Conservation (phyloP, 2,113 vertebrate genomes). For the Actenoides lindsayi region DNA sequence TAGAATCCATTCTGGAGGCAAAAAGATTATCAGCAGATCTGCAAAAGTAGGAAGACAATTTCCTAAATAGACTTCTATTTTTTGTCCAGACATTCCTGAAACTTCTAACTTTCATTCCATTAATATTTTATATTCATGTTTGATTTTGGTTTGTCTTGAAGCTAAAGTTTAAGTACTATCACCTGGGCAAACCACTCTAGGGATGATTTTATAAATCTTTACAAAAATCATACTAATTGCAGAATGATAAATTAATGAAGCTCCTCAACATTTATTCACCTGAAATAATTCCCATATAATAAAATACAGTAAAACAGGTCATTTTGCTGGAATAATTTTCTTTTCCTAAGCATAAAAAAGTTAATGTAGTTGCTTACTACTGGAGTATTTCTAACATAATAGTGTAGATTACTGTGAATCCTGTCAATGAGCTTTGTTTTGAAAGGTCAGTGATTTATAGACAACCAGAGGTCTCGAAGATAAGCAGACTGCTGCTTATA, state of each 20-base stretch:
- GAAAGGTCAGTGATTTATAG: background rate
- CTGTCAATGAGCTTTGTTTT: background rate
- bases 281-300: constrained; percentile 3
- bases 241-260: background rate
- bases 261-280: background rate
- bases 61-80: background rate
- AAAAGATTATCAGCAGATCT: background rate
- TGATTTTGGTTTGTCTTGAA: background rate
- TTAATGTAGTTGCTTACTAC: background rate
- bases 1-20: background rate
- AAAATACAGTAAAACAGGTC: background rate
- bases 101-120: background rate
- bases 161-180: background rate
- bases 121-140: background rate
- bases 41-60: background rate
- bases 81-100: background rate
- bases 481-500: background rate
- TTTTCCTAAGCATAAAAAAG: background rate
- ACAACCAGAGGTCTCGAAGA: background rate
- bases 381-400: background rate
- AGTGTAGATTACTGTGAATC: background rate
- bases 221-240: background rate
- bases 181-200: background rate
- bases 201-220: background rate
- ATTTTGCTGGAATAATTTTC: background rate